A percentile compares a stretch with the other conserved stretches of the same genome.
phyloP scores from a whole-genome alignment of 2,888 invertebrate genomes.

The Tetranychus truncatus region DNA sequence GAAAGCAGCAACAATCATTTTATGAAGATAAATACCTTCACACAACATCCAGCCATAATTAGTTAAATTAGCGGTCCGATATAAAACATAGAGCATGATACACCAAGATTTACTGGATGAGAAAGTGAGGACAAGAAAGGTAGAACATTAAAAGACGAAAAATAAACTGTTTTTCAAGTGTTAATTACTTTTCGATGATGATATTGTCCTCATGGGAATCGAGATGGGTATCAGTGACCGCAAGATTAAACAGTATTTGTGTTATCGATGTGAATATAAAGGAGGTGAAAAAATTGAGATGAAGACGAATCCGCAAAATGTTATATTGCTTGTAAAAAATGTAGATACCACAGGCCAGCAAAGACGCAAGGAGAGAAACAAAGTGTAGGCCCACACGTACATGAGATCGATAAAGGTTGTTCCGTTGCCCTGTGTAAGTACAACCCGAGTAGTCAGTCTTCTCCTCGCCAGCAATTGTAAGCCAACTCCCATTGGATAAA shows the following conservation, averaged over 20 bases:
- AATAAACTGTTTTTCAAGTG: neutral
- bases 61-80: slow-evolving; percentile 39
- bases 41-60: slow-evolving; percentile 52
- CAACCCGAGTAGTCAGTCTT: slow-evolving; percentile 43
- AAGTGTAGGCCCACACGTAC: slow-evolving; percentile 38
- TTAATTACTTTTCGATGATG: slow-evolving; percentile 7
- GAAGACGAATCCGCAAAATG: slow-evolving; percentile 40
- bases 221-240: neutral
- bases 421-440: slow-evolving; percentile 39
- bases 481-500: slow-evolving; percentile 40
- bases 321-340: slow-evolving; percentile 36
- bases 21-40: slow-evolving; percentile 47
- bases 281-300: slow-evolving; percentile 43
- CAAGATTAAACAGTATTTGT: neutral
- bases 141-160: neutral
- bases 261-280: slow-evolving; percentile 38
- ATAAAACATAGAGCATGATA: neutral
- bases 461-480: slow-evolving; percentile 28
- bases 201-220: slow-evolving; percentile 3
- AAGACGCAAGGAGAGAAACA: slow-evolving; percentile 38
- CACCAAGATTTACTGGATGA: neutral
- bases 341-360: slow-evolving; percentile 44
- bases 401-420: slow-evolving; percentile 39
- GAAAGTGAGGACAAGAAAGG: neutral
- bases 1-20: slow-evolving; percentile 47